A percentile compares a stretch with the other conserved stretches of the same genome.
These are phyloP conservation scores for Plagiodera versicolora DNA, from an alignment of 2,888 invertebrate species.

Conservation along the genomic window DNA sequence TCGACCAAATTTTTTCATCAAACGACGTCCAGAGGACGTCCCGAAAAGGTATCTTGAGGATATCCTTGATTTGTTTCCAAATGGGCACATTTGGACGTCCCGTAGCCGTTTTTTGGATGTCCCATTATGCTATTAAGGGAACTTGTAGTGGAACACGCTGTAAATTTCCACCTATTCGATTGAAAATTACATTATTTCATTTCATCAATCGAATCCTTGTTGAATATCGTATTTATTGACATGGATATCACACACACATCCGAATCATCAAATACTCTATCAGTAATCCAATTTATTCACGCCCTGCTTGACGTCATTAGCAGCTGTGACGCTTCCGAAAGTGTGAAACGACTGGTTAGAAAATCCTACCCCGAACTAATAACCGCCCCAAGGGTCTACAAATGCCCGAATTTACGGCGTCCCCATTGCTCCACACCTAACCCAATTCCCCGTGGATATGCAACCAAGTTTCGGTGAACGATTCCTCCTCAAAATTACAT, in stretches of 20 bases:
- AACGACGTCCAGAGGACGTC: no score
- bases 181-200: no score
- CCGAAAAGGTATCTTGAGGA: no score
- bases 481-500: constrained; percentile 24
- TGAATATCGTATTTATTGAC: background rate
- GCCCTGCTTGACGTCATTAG: constrained; percentile 11
- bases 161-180: no score
- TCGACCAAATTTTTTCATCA: no score
- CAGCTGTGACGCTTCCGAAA: constrained; percentile 11
- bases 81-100: no score
- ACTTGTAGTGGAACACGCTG: no score
- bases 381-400: constrained; percentile 11
- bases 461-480: constrained; percentile 18
- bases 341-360: constrained; percentile 5
- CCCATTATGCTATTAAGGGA: no score
- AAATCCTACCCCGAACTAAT: constrained; percentile 14
- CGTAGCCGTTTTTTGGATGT: no score
- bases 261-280: constrained; percentile 7
- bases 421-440: constrained; percentile 3
- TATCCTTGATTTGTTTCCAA: no score
- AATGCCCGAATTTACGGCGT: constrained; percentile 11
- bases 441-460: constrained; percentile 15
- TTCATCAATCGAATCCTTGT: no score
- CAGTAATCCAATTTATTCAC: constrained; percentile 8
- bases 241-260: background rate